Percentiles rank a stretch among this genome's conserved stretches.
Conservation (phyloP, 1,140 invertebrate species). For the Cydia strobilella region DNA sequence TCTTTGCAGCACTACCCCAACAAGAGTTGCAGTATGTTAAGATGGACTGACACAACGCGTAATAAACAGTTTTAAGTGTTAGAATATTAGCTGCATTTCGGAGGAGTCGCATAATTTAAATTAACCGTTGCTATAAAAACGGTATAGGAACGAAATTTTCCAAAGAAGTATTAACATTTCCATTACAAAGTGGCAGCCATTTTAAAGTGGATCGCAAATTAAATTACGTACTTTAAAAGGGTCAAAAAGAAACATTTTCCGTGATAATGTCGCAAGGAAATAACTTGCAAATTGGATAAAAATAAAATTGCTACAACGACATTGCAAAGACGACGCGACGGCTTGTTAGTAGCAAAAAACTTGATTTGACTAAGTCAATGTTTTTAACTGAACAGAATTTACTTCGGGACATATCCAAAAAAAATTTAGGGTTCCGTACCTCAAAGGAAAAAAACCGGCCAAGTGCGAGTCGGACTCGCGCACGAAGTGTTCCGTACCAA, state of each 20-base stretch:
- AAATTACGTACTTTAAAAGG: conserved; percentile 21
- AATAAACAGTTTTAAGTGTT: too few relatives aligned
- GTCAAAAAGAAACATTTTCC: conserved; percentile 25
- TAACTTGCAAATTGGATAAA: conserved; percentile 33
- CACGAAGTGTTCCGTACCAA: too few relatives aligned
- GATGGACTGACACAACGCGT: too few relatives aligned
- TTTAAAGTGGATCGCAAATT: conserved; percentile 25
- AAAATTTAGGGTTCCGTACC: too few relatives aligned
- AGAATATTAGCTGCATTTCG: too few relatives aligned
- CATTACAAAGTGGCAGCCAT: conserved; percentile 4
- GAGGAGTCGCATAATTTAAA: too few relatives aligned
- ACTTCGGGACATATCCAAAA: background rate
- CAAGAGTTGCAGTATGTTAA: too few relatives aligned
- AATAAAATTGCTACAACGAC: conserved; percentile 30
- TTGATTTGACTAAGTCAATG: conserved; percentile 21
- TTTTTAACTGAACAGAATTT: conserved; percentile 2
- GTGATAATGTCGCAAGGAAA: conserved; percentile 18
- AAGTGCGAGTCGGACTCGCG: too few relatives aligned
- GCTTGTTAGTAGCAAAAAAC: conserved; percentile 22
- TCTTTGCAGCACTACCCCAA: too few relatives aligned
- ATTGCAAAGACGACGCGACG: conserved; percentile 10
- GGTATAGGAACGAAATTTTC: background rate
- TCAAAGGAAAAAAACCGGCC: too few relatives aligned
- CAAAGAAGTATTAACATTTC: conserved; percentile 11
- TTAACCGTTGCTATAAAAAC: background rate